These are phyloP conservation scores for Butorides virescens DNA, from an alignment of 2,113 vertebrate species.

Conservation along the genomic window DNA sequence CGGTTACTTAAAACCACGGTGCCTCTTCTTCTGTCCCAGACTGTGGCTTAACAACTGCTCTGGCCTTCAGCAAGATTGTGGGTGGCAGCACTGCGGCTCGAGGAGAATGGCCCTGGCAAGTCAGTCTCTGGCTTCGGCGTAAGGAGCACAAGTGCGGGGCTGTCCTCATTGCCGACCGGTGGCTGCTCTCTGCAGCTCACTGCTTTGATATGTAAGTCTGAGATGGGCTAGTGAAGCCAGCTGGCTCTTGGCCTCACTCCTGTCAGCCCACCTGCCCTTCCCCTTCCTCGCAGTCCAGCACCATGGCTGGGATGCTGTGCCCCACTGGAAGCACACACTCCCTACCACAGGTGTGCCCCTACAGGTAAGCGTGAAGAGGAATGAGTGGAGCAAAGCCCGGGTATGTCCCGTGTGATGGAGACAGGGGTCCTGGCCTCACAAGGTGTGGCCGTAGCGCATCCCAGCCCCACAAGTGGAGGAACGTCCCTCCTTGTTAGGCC, in stretches of 20 bases:
- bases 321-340: not conserved
- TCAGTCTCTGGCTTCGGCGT: slow-evolving; percentile 85
- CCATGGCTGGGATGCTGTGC: not conserved
- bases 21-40: slow-evolving; percentile 69
- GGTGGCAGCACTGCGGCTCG: slow-evolving; percentile 80
- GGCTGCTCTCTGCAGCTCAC: slow-evolving; percentile 92
- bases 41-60: slow-evolving; percentile 78
- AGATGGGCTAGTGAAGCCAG: not conserved
- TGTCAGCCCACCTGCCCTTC: not conserved
- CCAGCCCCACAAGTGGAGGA: not conserved
- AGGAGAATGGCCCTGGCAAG: slow-evolving; percentile 96
- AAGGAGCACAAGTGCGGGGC: slow-evolving; percentile 89
- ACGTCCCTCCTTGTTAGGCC: not conserved
- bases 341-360: not conserved
- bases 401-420: not conserved
- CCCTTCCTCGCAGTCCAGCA: accelerated
- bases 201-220: slow-evolving; percentile 85
- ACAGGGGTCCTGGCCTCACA: not conserved
- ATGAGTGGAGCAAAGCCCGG: not conserved
- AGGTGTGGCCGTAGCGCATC: not conserved
- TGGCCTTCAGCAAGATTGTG: slow-evolving; percentile 83
- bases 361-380: not conserved
- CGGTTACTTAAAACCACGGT: accelerated
- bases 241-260: not conserved
- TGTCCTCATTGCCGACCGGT: slow-evolving; percentile 86